Evolutionary conservation across 2,888 invertebrate genomes (phyloP), one percentile per base, ranked within the genome.

Genomic region (Heliconius hortense): DNA sequence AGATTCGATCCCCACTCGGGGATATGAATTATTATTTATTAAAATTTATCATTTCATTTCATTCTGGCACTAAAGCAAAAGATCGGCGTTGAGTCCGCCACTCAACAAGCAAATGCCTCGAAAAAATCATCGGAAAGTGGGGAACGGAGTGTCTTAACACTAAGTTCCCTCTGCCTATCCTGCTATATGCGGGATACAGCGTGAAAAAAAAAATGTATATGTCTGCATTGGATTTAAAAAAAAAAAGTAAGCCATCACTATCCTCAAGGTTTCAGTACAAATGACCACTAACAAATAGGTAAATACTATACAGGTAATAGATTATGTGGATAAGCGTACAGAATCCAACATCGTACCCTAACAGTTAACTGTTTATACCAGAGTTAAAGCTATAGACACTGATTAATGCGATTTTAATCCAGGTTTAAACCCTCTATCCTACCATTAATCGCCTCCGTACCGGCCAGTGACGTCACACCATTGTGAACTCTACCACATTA

Each of bases 321-420:
- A 43, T 39, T 71, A 74, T 81, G 83, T 73, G 56, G 77, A 74
- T 80, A 83, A 87, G 82, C 87, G 88, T 92, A 90, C 90, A 80
- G 83, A 87, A 89, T 88, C 86, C 89, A 83, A 88, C 87, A 81
- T 89, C 88, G 88, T 90, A 91, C 90, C 91, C 91, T 90, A 92
- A 93, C 93, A 93, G 91, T 93, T 93, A 93, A 93, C 94, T 93
- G 93, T 93, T 94, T 94, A 94, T 94, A 90, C 90, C 90, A 86
- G 90, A 92, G 91, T 91, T 93, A 92, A 91, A 91, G 89, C 92
- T 89, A 87, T 87, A 89, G 95, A 95, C 95, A 95, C 95, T 95
- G 95, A 95, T 95, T 95, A 95, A 95, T 95, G 95, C 94, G 95
- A 95, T 94, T 95, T 95, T 95, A 95, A 95, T 95, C 95, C 93